phyloP scores from a whole-genome alignment of 37 sponge, comb jelly and placozoan species.

The Bolinopsis microptera region DNA sequence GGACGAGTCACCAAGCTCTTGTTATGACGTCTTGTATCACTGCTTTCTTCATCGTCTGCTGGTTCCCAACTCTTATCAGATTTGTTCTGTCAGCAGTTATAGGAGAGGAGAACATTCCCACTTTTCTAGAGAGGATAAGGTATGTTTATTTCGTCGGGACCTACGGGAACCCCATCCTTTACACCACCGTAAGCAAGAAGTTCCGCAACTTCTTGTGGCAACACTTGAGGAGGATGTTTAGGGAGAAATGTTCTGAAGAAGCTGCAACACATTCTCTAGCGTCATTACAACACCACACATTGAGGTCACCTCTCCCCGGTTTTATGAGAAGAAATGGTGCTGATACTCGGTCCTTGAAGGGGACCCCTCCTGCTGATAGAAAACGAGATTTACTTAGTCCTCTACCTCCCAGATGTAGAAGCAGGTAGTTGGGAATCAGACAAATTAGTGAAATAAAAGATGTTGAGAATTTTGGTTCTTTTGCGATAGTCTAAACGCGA shows the following conservation, averaged over 20 bases:
- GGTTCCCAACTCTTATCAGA: neutral
- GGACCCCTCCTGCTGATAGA: neutral
- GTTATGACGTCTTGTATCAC: neutral
- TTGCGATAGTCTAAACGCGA: too few species aligned
- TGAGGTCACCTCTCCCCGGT: neutral
- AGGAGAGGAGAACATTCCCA: neutral
- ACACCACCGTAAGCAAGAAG: neutral
- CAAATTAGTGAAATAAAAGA: too few species aligned
- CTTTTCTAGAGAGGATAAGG: neutral
- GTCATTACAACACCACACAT: neutral
- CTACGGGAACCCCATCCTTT: neutral
- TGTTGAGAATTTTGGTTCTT: too few species aligned
- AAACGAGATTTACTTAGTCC: neutral
- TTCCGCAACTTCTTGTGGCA: neutral
- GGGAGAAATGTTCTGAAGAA: neutral
- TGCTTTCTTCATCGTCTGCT: slow-evolving; percentile 14
- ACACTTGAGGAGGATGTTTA: neutral
- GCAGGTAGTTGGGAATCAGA: neutral
- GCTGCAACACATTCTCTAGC: neutral
- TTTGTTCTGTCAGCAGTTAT: neutral
- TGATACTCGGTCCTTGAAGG: neutral
- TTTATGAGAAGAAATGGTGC: neutral
- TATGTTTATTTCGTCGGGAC: neutral
- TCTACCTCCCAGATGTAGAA: neutral
- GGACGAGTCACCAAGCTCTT: neutral